Evolutionary conservation across 64 coral and sea anemone genomes (phyloP), one percentile per base, ranked within the genome.

Genomic region (Montipora foliosa): DNA sequence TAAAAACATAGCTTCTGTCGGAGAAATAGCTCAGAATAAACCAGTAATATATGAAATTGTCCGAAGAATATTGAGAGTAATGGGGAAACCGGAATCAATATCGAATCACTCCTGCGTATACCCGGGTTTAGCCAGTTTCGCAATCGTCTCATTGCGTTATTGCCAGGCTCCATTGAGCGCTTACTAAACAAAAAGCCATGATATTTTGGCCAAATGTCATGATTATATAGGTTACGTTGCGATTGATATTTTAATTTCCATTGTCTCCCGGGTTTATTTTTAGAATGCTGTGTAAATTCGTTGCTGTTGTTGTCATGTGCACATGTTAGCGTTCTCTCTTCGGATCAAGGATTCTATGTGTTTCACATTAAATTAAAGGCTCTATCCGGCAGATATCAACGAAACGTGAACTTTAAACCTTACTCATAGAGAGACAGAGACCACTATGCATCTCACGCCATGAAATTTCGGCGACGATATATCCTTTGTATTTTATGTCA

Each of bases 231-330:
- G 82, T 86, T 86, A 68, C 67, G 66, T 8, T 57, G 53, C 66
- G 72, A 86, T 86, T 86, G 82, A 86, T 86, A 86, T 86, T 86
- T 86, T 86, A 86, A 86, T 86, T 86, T 86, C 44, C 45, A 71
- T 72, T 86, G 66, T 86, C 8, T 51, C 17, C 15, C 2, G 3
- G 66, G 47, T 47, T 86, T 86, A 86, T 86, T 86, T 86, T 86
- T 86, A 71, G 82, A n/a, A 51, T 44, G 3, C 13, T 50, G 66
- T 70, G 82, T 86, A 70, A 86, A 84, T 84, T 67, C 47, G 81
- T 86, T 44, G 48, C 64, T 24, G 29, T 8, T 20, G 82, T 48
- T 13, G 66, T 84, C 60, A 62, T 66, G 67, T 37, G 37, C 37
- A 37, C 37, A 37, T 44, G 4, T 29, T 46, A 44, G 15, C 3